phyloP scores from a whole-genome alignment of 2,113 vertebrate genomes.

The Toxotes jaculatrix region DNA sequence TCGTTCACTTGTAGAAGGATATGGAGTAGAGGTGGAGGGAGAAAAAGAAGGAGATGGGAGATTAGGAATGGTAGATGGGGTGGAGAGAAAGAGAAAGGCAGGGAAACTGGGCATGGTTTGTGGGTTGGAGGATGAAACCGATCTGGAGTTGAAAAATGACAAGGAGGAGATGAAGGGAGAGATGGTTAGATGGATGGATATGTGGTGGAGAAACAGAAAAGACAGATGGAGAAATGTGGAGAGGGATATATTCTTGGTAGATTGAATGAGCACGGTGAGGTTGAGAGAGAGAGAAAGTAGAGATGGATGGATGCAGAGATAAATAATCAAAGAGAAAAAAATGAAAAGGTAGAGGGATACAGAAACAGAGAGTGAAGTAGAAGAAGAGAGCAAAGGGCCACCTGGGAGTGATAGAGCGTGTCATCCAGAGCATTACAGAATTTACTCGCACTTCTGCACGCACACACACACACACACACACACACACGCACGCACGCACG shows the following conservation, averaged over 20 bases:
- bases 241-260: slow-evolving; percentile 32
- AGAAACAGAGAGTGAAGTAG: slow-evolving; percentile 16
- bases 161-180: neutral
- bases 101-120: neutral
- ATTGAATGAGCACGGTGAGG: slow-evolving; percentile 26
- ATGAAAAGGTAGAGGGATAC: slow-evolving; percentile 5
- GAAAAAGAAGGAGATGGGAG: neutral
- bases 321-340: slow-evolving; percentile 16
- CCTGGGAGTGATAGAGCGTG: slow-evolving; percentile 32
- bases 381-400: slow-evolving; percentile 15
- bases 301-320: slow-evolving; percentile 28
- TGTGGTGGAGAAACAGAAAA: slow-evolving; percentile 27
- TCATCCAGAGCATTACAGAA: slow-evolving; percentile 25
- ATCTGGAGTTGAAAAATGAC: slow-evolving; percentile 3
- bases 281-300: neutral
- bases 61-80: neutral
- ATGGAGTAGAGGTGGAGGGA: neutral
- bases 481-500: neutral
- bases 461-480: neutral
- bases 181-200: slow-evolving; percentile 29
- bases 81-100: slow-evolving; percentile 3
- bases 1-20: slow-evolving; percentile 5
- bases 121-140: neutral
- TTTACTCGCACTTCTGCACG: neutral
- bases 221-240: slow-evolving; percentile 17